phyloP scores from a whole-genome alignment of 2,113 vertebrate species.

The Platycercus adscitus region DNA sequence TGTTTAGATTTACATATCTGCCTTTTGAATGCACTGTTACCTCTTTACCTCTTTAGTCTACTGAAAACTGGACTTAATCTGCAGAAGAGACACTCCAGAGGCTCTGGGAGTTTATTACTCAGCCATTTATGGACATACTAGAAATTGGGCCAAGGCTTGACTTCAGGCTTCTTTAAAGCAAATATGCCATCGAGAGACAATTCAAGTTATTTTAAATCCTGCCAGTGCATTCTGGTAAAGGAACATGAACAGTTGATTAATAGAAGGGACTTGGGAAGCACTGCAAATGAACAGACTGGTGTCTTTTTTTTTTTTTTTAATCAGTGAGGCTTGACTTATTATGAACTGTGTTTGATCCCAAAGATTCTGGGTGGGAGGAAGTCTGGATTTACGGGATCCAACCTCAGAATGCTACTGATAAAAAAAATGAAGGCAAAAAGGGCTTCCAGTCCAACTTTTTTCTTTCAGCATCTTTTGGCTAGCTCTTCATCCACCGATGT shows the following conservation, averaged over 20 bases:
- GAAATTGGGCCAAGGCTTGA: neutral
- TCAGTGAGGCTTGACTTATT: neutral
- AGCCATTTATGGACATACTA: neutral
- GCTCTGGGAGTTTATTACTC: neutral
- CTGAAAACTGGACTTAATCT: neutral
- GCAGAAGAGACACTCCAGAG: neutral
- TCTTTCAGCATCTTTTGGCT: neutral
- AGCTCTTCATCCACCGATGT: neutral
- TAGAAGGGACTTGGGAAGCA: neutral
- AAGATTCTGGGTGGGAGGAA: neutral
- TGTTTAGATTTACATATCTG: neutral
- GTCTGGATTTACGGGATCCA: neutral
- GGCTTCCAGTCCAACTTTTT: neutral
- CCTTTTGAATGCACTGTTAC: neutral
- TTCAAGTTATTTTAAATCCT: neutral
- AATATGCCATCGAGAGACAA: neutral
- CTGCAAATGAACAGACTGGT: neutral
- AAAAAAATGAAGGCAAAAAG: neutral
- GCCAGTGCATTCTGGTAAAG: neutral
- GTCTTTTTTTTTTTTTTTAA: neutral
- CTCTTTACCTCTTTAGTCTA: neutral
- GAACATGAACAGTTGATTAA: neutral
- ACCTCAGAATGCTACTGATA: rapidly evolving
- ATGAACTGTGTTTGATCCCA: neutral
- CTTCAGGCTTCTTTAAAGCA: neutral